phyloP scores from a whole-genome alignment of 2,888 invertebrate species.

The Leucoma salicis region DNA sequence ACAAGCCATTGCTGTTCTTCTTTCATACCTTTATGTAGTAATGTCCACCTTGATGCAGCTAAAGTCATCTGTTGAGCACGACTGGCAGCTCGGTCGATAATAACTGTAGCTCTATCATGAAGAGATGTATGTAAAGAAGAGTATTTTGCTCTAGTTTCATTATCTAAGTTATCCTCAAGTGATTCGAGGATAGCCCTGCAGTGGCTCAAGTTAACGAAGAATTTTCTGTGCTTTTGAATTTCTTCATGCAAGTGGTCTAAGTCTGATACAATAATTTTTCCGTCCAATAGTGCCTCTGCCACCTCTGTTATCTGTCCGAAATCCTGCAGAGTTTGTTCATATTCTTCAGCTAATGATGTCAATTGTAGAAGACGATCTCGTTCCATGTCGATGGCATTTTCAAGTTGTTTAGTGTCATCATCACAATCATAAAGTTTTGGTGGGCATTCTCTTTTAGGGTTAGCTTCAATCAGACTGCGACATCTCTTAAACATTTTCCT shows the following conservation, averaged over 20 bases:
- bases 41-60: constrained; percentile 92
- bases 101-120: constrained; percentile 87
- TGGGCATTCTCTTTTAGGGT: constrained; percentile 87
- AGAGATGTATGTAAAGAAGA: constrained; percentile 88
- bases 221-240: constrained; percentile 93
- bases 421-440: constrained; percentile 84
- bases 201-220: constrained; percentile 93
- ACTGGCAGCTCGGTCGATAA: constrained; percentile 91
- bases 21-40: constrained; percentile 90
- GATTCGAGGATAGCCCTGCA: constrained; percentile 93
- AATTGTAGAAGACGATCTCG: constrained; percentile 89
- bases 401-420: constrained; percentile 86
- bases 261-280: constrained; percentile 88
- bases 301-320: constrained; percentile 92
- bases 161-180: constrained; percentile 90
- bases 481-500: constrained; percentile 84
- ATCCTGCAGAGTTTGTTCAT: constrained; percentile 93
- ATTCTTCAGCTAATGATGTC: constrained; percentile 90
- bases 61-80: constrained; percentile 92
- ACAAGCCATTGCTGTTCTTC: constrained; percentile 92
- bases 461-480: constrained; percentile 84
- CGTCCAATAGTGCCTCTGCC: constrained; percentile 90
- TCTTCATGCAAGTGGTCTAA: constrained; percentile 93
- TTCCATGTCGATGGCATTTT: constrained; percentile 86
- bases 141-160: constrained; percentile 88